Base-by-base conservation (phyloP, 2,113 vertebrate genomes). In the Chiloscyllium plagiosum region DNA sequence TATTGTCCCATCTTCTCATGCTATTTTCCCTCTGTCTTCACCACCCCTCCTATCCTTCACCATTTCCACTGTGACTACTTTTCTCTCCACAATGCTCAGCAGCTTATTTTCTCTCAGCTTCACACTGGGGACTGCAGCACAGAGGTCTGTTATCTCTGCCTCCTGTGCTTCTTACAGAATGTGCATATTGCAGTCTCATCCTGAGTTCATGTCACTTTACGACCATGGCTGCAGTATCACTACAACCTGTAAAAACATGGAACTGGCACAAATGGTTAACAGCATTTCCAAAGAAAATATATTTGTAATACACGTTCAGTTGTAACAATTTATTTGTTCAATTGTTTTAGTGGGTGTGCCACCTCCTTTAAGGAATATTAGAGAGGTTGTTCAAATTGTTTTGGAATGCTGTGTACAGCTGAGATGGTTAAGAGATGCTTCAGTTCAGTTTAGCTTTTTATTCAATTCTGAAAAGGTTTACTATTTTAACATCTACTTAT, bases 1-100 rank as follows among this genome's bases (percentile, higher is more conserved):
- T 96, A 96, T 70, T 78, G 96, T 96, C 95, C 65, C 85, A 83
- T 86, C 78, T 10, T 8, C 33, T 26, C 47, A 2, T 4, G 69
- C 7, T 33, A 76, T 2, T 76, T 76, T 76, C 70, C 0, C 13
- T 4, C 0, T 26, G 0, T 26, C 13, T 47, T 22, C 10, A 10
- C 0, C 24, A 24, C 29, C 29, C 3, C 24, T 89, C 8, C 50
- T 52, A 12, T 0, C 15, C 2, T 29, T 56, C 8, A 47, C 6
- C 47, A 52, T 26, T 12, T 50, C 12, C 56, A 61, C 22, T 86
- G 42, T 6, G 2, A 5, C 47, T 24, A 50, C 22, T 50, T 47
- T 85, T 12, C 72, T 12, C 29, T 29, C 7, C 12, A 33, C 3
- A 33, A n/a, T 80, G 12, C 33, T 80, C 33, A 13, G 33, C 76